A percentile compares a stretch with the other conserved stretches of the same genome.
These are phyloP conservation scores for Alca torda DNA, from an alignment of 2,797 vertebrate species.

Conservation along the genomic window DNA sequence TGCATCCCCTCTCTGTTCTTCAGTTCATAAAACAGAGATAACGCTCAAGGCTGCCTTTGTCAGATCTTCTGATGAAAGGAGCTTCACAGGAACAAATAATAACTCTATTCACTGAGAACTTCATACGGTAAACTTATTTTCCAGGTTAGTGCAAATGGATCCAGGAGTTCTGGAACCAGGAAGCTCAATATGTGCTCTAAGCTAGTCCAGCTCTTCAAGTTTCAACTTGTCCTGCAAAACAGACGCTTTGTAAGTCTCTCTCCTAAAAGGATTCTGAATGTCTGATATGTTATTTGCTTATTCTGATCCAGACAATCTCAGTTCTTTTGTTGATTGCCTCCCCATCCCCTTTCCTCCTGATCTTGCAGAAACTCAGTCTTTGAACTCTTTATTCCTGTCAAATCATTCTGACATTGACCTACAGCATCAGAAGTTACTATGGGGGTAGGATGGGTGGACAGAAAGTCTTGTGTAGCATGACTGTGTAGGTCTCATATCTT, in stretches of 20 bases:
- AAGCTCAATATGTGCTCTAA: not conserved
- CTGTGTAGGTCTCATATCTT: not conserved
- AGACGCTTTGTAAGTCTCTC: not conserved
- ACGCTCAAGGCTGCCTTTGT: not conserved
- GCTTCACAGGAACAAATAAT: not conserved
- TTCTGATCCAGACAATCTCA: not conserved
- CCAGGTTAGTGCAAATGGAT: not conserved
- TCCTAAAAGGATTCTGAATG: not conserved
- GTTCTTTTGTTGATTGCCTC: not conserved
- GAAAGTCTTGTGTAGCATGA: not conserved
- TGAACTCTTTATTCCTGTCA: not conserved
- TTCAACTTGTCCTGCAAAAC: not conserved
- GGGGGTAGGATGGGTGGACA: not conserved
- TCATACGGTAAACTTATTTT: not conserved
- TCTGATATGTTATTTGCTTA: not conserved
- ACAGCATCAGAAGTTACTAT: not conserved
- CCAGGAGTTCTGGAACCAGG: not conserved
- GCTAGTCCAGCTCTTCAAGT: not conserved
- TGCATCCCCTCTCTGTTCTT: not conserved
- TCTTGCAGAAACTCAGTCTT: not conserved
- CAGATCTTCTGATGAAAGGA: constrained; percentile 34
- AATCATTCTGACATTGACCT: not conserved
- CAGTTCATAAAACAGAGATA: not conserved
- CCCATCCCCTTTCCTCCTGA: not conserved
- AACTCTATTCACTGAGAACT: not conserved